Evolutionary conservation across 2,113 vertebrate genomes (phyloP).

Genomic region (Ptychochromis oligacanthus): DNA sequence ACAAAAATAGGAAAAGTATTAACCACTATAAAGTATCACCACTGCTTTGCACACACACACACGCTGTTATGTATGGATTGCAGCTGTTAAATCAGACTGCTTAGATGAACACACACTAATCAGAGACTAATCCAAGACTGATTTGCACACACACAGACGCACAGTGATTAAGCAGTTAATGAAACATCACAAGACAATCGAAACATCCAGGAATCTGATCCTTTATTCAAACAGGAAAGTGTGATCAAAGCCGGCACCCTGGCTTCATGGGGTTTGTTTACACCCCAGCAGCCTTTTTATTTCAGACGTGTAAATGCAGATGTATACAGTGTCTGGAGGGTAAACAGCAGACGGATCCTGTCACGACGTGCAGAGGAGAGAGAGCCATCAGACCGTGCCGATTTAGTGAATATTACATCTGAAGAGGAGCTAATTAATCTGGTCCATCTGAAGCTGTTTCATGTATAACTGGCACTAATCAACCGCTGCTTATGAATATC

Average conservation of each 20-base stretch:
- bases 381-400: constrained; percentile 51
- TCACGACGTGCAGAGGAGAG: constrained; percentile 50
- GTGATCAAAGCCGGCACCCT: constrained; percentile 53
- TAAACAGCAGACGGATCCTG: constrained; percentile 70
- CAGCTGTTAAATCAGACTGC: background rate
- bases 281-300: constrained; percentile 21
- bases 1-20: background rate
- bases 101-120: background rate
- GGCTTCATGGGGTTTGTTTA: constrained; percentile 43
- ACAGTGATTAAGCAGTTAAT: constrained; percentile 42
- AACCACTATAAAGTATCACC: background rate
- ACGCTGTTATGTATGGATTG: background rate
- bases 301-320: constrained; percentile 62
- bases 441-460: constrained; percentile 51
- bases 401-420: constrained; percentile 78
- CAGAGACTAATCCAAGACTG: constrained; percentile 16
- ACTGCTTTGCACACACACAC: background rate
- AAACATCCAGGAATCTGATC: constrained; percentile 55
- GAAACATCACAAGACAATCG: constrained; percentile 52
- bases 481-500: constrained; percentile 45
- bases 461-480: constrained; percentile 54
- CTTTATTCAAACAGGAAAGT: constrained; percentile 51
- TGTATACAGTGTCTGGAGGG: constrained; percentile 51
- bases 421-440: constrained; percentile 75
- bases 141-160: constrained; percentile 6